Conservation (phyloP, 2,113 vertebrate species). For the Mustela lutreola region DNA sequence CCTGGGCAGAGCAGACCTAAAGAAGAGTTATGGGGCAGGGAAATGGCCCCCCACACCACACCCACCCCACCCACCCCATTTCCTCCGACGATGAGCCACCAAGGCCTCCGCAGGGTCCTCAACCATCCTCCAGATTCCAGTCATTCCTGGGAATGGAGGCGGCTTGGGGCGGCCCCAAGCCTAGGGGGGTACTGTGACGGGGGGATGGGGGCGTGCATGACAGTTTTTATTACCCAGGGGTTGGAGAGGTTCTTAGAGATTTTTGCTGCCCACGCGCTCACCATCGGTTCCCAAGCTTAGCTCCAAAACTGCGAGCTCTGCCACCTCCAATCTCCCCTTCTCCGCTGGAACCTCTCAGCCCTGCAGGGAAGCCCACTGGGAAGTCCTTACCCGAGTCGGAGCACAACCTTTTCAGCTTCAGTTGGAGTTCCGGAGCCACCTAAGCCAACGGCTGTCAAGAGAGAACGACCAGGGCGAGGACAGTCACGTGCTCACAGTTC, state of each 20-base stretch:
- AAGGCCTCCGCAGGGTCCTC: neutral
- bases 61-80: neutral
- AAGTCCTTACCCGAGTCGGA: slow-evolving; percentile 54
- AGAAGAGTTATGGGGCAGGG: neutral
- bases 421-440: neutral
- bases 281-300: neutral
- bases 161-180: neutral
- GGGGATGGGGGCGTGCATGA: neutral
- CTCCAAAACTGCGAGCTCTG: neutral
- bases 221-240: neutral
- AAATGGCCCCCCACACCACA: neutral
- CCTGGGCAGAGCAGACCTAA: neutral
- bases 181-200: neutral
- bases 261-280: neutral
- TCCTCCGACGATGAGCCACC: neutral
- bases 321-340: fast-evolving
- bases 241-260: neutral
- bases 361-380: neutral
- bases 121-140: slow-evolving; percentile 57
- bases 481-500: fast-evolving
- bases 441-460: neutral
- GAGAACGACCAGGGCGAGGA: neutral
- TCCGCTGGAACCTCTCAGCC: neutral
- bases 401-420: neutral
- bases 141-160: slow-evolving; percentile 66